Base-by-base conservation (phyloP, 2,797 vertebrate species). In the Simalia tracyae region DNA sequence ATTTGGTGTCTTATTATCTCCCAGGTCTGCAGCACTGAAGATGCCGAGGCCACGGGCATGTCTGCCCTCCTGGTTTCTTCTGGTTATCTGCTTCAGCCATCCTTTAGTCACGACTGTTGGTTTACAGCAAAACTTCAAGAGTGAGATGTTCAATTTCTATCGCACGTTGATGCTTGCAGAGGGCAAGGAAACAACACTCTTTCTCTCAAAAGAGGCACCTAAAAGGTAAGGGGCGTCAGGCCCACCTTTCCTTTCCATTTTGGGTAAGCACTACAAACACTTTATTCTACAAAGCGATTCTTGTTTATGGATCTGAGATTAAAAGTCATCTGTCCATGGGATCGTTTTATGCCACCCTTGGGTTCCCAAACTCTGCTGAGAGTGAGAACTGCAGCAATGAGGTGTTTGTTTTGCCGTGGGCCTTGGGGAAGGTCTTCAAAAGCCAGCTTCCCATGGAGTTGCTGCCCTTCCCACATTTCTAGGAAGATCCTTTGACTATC, bases 191-290 rank as follows among this genome's bases (percentile, higher is more conserved):
- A 98, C 97, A 5, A 96, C 98, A 57, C 0, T 99, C 81, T 97
- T 98, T 59, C 97, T 99, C 72, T 96, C 98, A 68, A 98, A 98
- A 96, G 98, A 98, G 92, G 97, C 98, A 50, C 97, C 98, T 54
- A 98, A 98, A 95, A 98, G 98, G 98, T 99, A 97, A 93, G 95
- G 68, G 22, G 15, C 17, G 5, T 5, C 17, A 66, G 2, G 15
- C 15, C 0, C 2, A 9, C 36, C 17, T 81, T 87, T 87, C 31
- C 57, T 59, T 46, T 68, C 36, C n/a, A 19, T 5, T 5, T 0
- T 0, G 57, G n/a, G 19, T 66, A 1, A n/a, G n/a, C n/a, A n/a
- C 1, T n/a, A 14, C 17, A 86, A 42, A 5, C 42, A 54, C 28
- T 2, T 8, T 56, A 24, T 56, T 68, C 17, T 60, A 50, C 12